phyloP scores from a whole-genome alignment of 64 coral and sea anemone species.

The Montipora sp. region DNA sequence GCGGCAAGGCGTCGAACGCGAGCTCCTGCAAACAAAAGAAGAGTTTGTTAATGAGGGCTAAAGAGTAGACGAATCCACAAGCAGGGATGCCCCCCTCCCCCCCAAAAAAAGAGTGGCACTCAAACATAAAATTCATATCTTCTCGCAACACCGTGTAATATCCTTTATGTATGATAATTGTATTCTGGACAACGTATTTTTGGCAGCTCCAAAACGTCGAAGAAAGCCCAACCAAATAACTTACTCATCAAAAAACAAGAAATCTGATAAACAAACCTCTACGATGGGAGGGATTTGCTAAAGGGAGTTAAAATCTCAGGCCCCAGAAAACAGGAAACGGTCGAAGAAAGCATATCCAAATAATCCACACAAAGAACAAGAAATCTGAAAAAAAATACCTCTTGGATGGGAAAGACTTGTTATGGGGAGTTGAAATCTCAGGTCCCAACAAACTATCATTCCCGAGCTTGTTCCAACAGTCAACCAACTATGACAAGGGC shows the following conservation, averaged over 20 bases:
- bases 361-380: not conserved
- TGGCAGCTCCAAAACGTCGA: too few species aligned
- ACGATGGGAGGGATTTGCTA: too few species aligned
- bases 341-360: not conserved
- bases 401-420: constrained; percentile 91
- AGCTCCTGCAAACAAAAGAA: constrained; percentile 58
- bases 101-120: too few species aligned
- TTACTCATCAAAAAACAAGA: too few species aligned
- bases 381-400: constrained; percentile 52
- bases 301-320: too few species aligned
- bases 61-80: too few species aligned
- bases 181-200: too few species aligned
- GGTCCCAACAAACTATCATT: constrained; percentile 94
- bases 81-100: not conserved
- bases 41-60: not conserved
- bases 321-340: not conserved
- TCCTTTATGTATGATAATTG: too few species aligned
- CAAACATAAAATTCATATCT: too few species aligned
- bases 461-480: constrained; percentile 86
- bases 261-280: too few species aligned
- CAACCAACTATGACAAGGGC: constrained; percentile 93
- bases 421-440: constrained; percentile 94
- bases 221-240: too few species aligned
- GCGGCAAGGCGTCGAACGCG: constrained; percentile 86
- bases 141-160: too few species aligned